A percentile compares a stretch with the other conserved stretches of the same genome.
These are phyloP conservation scores for Rhinoptilus africanus DNA, from an alignment of 2,113 vertebrate genomes.

Conservation along the genomic window DNA sequence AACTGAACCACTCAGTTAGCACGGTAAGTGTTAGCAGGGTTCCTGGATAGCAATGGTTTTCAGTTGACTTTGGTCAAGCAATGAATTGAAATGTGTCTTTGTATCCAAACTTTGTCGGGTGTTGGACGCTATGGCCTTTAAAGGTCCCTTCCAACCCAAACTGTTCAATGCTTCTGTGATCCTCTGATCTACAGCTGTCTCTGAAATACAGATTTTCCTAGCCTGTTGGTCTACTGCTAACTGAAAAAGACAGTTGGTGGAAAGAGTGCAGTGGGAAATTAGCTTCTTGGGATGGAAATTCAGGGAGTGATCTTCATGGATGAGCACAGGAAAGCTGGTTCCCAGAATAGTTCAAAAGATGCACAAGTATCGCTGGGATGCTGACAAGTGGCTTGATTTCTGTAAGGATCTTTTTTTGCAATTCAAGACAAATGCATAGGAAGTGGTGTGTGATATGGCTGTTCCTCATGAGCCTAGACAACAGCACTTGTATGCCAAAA, in stretches of 20 bases:
- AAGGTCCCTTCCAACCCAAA: neutral
- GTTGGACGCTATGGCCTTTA: neutral
- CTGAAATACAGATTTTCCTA: neutral
- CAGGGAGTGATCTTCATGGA: neutral
- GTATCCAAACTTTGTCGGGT: neutral
- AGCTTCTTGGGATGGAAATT: neutral
- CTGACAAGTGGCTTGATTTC: fast-evolving
- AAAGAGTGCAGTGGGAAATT: neutral
- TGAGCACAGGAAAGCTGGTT: neutral
- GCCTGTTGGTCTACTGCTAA: neutral
- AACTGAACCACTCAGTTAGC: neutral
- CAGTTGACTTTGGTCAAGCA: neutral
- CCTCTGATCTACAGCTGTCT: neutral
- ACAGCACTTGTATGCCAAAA: too few species aligned
- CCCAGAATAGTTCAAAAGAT: neutral
- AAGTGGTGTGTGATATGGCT: fast-evolving
- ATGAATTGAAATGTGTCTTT: neutral
- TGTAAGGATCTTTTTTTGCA: neutral
- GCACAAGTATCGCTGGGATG: too few species aligned
- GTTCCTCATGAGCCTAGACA: neutral
- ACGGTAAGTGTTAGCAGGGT: slow-evolving; percentile 19
- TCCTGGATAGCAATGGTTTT: neutral
- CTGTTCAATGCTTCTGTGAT: neutral
- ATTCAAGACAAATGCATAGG: neutral
- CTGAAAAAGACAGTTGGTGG: neutral